phyloP scores from a whole-genome alignment of 2,797 vertebrate species.

The Danionella dracula region DNA sequence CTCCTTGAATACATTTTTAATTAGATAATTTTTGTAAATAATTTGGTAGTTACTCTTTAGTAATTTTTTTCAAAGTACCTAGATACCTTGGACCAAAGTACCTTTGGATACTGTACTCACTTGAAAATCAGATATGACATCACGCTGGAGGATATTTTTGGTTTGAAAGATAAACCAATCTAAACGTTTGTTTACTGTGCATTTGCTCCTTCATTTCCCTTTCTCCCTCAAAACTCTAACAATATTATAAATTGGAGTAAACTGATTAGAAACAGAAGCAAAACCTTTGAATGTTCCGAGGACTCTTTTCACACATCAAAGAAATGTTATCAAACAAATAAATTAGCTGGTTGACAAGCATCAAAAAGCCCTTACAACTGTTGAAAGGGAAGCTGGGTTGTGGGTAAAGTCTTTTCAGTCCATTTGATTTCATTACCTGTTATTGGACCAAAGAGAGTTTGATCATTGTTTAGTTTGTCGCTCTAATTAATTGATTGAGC shows the following conservation, averaged over 20 bases:
- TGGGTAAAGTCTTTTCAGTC: neutral
- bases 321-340: slow-evolving; percentile 43
- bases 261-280: slow-evolving; percentile 19
- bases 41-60: too few relatives aligned
- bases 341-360: slow-evolving; percentile 40
- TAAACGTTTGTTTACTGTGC: too few relatives aligned
- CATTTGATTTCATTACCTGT: slow-evolving; percentile 29
- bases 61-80: too few relatives aligned
- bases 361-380: too few relatives aligned
- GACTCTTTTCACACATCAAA: slow-evolving; percentile 47
- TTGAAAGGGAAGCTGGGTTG: slow-evolving; percentile 6
- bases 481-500: neutral
- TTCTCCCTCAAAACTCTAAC: slow-evolving; percentile 45
- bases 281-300: slow-evolving; percentile 44
- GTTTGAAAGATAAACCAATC: too few relatives aligned
- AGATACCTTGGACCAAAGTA: too few relatives aligned
- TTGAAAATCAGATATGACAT: too few relatives aligned
- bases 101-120: too few relatives aligned
- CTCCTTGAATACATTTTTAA: too few relatives aligned
- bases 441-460: slow-evolving; percentile 14
- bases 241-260: slow-evolving; percentile 19
- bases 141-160: too few relatives aligned
- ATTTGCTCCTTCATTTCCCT: neutral
- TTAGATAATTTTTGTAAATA: too few relatives aligned
- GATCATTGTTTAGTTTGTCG: neutral